These are phyloP conservation scores for Furcula furcula DNA, from an alignment of 2,888 invertebrate genomes.

Conservation along the genomic window DNA sequence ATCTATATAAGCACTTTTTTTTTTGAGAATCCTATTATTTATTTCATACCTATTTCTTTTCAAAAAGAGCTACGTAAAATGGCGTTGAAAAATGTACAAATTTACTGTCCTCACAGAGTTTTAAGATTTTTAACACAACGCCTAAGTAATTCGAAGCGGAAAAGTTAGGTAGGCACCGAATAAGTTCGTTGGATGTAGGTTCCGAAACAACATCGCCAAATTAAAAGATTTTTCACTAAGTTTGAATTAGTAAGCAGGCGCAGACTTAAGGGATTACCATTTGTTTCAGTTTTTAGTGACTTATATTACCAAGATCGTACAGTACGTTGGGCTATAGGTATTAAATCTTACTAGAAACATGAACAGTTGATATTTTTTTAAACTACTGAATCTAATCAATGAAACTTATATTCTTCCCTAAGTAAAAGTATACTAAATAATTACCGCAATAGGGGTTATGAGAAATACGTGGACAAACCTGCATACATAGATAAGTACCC, in stretches of 20 bases:
- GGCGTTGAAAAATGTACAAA: conserved; percentile 22
- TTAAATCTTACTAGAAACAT: too few species aligned
- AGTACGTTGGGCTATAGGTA: too few species aligned
- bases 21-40: conserved; percentile 20
- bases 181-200: conserved; percentile 15
- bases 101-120: conserved; percentile 32
- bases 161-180: conserved; percentile 20
- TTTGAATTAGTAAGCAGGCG: conserved; percentile 43
- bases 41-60: conserved; percentile 22
- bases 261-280: conserved; percentile 12
- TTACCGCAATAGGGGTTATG: too few species aligned
- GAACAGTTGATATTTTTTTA: too few species aligned
- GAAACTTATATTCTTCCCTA: too few species aligned
- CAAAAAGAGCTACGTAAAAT: conserved; percentile 10
- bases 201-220: conserved; percentile 45
- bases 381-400: too few species aligned
- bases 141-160: conserved; percentile 20
- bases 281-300: too few species aligned
- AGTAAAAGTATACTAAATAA: too few species aligned
- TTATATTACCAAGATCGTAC: too few species aligned
- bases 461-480: too few species aligned
- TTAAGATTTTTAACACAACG: conserved; percentile 29
- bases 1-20: too few species aligned
- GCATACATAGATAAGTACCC: too few species aligned
- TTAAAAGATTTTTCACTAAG: conserved; percentile 55